Conservation (phyloP, 2,888 invertebrate genomes). For the Oligia latruncula region DNA sequence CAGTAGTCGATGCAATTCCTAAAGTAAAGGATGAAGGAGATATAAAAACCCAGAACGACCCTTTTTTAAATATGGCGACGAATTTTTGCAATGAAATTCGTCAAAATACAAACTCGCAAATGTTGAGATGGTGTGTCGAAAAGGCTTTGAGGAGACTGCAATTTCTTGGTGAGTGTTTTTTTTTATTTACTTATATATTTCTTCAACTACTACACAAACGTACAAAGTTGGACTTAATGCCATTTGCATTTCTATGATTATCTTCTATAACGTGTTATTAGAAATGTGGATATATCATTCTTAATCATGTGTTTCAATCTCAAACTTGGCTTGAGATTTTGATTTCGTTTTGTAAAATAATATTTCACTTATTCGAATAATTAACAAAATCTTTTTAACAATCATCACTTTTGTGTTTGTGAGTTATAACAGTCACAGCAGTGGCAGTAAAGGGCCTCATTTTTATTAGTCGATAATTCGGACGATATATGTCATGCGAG, state of each 20-base stretch:
- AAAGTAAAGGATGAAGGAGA: slow-evolving; percentile 23
- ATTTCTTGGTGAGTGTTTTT: slow-evolving; percentile 76
- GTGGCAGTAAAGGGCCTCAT: no score
- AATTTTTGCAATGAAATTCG: slow-evolving; percentile 84
- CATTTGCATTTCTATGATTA: background rate
- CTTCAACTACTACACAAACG: background rate
- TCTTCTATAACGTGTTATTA: background rate
- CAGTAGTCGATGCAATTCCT: slow-evolving; percentile 4
- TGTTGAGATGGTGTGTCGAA: slow-evolving; percentile 83
- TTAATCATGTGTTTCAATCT: background rate
- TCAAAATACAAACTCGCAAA: slow-evolving; percentile 75
- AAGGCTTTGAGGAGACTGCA: slow-evolving; percentile 81
- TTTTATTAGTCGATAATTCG: no score
- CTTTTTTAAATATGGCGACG: slow-evolving; percentile 80
- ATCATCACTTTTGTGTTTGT: background rate
- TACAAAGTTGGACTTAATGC: background rate
- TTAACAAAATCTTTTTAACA: no score
- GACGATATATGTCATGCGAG: no score
- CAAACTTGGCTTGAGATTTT: background rate
- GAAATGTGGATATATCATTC: background rate
- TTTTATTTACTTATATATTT: background rate
- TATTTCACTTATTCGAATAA: background rate
- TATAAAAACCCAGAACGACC: slow-evolving; percentile 67
- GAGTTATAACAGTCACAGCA: no score
- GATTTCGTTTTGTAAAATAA: background rate